Evolutionary conservation across 2,888 invertebrate genomes (phyloP), one percentile per base, ranked within the genome.

Genomic region (Acleris emargana): DNA sequence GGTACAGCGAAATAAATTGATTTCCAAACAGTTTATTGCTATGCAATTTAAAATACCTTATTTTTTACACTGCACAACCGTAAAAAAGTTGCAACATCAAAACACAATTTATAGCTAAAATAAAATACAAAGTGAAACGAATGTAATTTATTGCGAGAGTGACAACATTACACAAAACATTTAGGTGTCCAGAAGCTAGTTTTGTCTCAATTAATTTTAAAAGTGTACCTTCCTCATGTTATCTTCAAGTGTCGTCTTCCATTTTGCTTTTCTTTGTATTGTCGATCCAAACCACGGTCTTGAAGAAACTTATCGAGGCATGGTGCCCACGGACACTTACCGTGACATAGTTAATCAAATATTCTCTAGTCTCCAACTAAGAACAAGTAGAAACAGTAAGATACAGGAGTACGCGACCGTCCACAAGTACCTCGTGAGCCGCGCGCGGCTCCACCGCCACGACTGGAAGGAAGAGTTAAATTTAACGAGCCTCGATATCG

Each of bases 381-480:
- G 17, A 45, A n/a, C n/a, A 16, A 32, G 11, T 7, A 49, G 54
- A 32, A 54, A 55, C 20, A 43, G 59, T 3, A 59, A 50, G 17
- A 28, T 50, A 20, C 75, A 73, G 62, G 79, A 85, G 47, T 84
- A 79, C 67, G 72, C 79, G 2, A 69, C 71, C 43, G 76, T 86
- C 54, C 82, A 86, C 70, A 80, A 85, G 50, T 82, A 77, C 68
- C 83, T 89, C 51, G 70, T 78, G 3, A 76, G 80, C 22, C 71
- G 82, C 32, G 80, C 82, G 16, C 68, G 79, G 25, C 75, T 77
- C 71, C 80, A 84, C 67, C 75, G 81, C 61, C 68, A 13, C 38
- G 13, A 38, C 4, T 38, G 38, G 38, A 38, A 38, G 38, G 13
- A 38, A 38, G 38, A 38, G 38, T 38, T 38, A 1, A 38, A 38